A percentile compares a stretch with the other conserved stretches of the same genome.
Evolutionary conservation across 2,797 vertebrate genomes (phyloP).

Genomic region (Tolypeutes matacus): DNA sequence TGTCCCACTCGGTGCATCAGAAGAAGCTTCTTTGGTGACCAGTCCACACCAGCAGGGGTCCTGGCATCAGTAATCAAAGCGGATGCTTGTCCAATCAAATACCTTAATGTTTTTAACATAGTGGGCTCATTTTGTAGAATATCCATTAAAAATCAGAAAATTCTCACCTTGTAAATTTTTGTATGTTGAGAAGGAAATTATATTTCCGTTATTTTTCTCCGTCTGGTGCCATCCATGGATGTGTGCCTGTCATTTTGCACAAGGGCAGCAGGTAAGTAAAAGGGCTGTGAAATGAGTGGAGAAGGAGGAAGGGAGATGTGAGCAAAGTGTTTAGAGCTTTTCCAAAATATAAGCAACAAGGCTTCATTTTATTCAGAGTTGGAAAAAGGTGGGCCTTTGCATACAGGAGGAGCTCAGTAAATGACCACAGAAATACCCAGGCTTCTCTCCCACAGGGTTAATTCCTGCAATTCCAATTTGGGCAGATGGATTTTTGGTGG

Average conservation of each 20-base stretch:
- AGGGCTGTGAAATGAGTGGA: neutral
- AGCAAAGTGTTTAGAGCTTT: neutral
- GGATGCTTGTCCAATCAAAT: neutral
- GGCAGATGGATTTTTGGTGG: neutral
- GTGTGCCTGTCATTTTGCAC: neutral
- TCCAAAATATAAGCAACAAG: neutral
- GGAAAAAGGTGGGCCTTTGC: neutral
- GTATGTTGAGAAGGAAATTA: neutral
- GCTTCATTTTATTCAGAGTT: neutral
- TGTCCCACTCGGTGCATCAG: neutral
- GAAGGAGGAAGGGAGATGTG: neutral
- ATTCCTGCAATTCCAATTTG: neutral
- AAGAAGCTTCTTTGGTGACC: neutral
- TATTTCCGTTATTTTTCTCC: neutral
- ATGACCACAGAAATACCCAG: accelerated
- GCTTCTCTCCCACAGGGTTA: neutral
- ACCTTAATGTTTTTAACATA: neutral
- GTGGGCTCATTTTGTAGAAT: neutral
- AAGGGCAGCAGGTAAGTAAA: neutral
- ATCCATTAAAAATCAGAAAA: constrained; percentile 3
- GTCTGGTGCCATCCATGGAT: neutral
- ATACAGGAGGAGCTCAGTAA: neutral
- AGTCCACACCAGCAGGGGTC: neutral
- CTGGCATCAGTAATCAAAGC: neutral
- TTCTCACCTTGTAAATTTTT: neutral